Evolutionary conservation across 2,113 vertebrate genomes (phyloP).

Genomic region (Lasiurus cinereus): DNA sequence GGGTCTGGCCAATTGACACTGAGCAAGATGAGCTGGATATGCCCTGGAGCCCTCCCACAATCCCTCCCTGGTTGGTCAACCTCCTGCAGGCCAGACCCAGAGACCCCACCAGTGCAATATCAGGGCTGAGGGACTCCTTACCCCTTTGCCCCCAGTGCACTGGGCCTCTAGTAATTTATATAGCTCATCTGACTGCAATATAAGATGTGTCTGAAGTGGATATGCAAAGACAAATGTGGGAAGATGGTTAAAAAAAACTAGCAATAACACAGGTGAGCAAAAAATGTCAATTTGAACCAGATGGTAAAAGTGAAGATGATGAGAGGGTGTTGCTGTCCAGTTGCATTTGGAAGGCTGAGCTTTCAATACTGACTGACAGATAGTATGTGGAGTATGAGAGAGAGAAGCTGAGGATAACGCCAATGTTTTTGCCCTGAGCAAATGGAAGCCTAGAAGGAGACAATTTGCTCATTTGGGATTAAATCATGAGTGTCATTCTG

Average conservation of each 20-base stretch:
- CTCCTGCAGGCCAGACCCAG: too few relatives aligned
- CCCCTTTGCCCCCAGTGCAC: too few relatives aligned
- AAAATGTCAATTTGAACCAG: not conserved
- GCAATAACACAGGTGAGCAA: not conserved
- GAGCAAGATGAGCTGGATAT: too few relatives aligned
- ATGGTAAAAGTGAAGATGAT: not conserved
- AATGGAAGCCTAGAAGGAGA: not conserved
- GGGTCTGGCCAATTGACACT: too few relatives aligned
- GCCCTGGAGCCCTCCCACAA: too few relatives aligned
- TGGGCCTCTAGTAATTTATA: not conserved
- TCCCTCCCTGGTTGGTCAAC: too few relatives aligned
- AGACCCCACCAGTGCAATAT: too few relatives aligned
- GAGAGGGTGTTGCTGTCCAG: not conserved
- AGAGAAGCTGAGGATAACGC: not conserved
- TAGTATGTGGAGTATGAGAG: accelerated
- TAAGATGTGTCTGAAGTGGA: not conserved
- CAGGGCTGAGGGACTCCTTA: too few relatives aligned
- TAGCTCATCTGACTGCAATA: not conserved
- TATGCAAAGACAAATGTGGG: not conserved
- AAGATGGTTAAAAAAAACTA: not conserved
- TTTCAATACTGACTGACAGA: not conserved
- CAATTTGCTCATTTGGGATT: not conserved
- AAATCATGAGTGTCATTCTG: not conserved
- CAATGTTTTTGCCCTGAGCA: not conserved
- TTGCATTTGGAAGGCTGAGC: not conserved